phyloP scores from a whole-genome alignment of 1,140 invertebrate genomes.

The Papilio polyxenes region DNA sequence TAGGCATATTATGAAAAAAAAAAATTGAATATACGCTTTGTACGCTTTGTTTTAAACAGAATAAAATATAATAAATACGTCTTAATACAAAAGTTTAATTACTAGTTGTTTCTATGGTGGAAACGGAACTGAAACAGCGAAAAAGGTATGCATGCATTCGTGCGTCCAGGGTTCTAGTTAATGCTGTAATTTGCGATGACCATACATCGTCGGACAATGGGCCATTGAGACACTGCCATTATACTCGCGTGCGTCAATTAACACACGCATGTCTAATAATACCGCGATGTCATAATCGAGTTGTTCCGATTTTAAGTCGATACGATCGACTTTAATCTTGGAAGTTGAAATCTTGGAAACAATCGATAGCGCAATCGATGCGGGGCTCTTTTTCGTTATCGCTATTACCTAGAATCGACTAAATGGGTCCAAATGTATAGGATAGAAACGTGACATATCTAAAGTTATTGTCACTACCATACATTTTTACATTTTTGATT shows the following conservation, averaged over 20 bases:
- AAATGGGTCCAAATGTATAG: too few relatives aligned
- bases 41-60: neutral
- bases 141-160: neutral
- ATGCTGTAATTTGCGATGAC: slow-evolving; percentile 12
- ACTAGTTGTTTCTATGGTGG: neutral
- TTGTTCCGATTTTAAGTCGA: neutral
- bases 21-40: neutral
- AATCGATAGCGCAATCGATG: neutral
- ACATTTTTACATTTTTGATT: too few relatives aligned
- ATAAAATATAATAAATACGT: neutral
- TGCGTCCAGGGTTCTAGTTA: slow-evolving; percentile 6
- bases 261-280: slow-evolving; percentile 27
- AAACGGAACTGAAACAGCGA: slow-evolving; percentile 9
- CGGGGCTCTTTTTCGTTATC: too few relatives aligned
- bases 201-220: slow-evolving; percentile 40
- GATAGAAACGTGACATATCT: too few relatives aligned
- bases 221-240: slow-evolving; percentile 37
- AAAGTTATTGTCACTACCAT: too few relatives aligned
- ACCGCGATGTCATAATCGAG: neutral
- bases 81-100: neutral
- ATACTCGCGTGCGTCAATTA: slow-evolving; percentile 42
- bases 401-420: too few relatives aligned
- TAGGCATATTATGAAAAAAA: neutral
- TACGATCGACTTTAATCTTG: slow-evolving; percentile 16
- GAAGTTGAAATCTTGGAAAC: neutral